phyloP scores from a whole-genome alignment of 2,888 invertebrate genomes.

The Epistrophe eligans region DNA sequence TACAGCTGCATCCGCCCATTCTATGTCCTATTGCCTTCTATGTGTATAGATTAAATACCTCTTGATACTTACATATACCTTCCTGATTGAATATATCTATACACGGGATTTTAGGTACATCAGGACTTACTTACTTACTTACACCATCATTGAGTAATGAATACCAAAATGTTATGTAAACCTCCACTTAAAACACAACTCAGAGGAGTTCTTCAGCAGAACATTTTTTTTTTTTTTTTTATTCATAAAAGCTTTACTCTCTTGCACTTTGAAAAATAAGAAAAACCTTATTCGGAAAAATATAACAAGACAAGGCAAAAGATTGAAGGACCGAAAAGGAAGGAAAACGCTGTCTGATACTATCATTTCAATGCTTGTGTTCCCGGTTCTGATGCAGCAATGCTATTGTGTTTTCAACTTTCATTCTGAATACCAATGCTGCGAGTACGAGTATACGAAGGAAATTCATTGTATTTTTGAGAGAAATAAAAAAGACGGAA shows the following conservation, averaged over 20 bases:
- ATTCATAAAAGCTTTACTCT: conserved; percentile 15
- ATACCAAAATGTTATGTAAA: conserved; percentile 48
- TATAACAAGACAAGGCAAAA: background rate
- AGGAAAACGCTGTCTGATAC: conserved; percentile 24
- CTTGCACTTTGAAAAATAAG: conserved; percentile 8
- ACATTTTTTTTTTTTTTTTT: too few species aligned
- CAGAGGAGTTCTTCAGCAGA: background rate
- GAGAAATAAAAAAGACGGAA: background rate
- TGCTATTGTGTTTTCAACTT: conserved; percentile 4
- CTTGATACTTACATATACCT: background rate
- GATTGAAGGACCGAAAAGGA: background rate
- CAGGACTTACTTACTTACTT: conserved; percentile 15
- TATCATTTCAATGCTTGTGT: conserved; percentile 2
- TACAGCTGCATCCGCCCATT: background rate
- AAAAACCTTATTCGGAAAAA: conserved; percentile 13
- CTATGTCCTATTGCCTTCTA: background rate
- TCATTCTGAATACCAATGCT: conserved; percentile 4
- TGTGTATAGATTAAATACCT: too few species aligned
- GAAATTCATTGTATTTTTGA: conserved; percentile 1
- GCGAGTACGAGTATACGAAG: background rate
- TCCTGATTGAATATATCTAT: conserved; percentile 35
- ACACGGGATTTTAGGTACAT: conserved; percentile 26
- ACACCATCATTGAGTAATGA: conserved; percentile 43
- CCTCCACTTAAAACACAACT: conserved; percentile 23
- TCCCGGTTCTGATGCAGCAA: background rate